Conservation (phyloP, 2,888 invertebrate genomes). For the Shargacucullia verbasci region DNA sequence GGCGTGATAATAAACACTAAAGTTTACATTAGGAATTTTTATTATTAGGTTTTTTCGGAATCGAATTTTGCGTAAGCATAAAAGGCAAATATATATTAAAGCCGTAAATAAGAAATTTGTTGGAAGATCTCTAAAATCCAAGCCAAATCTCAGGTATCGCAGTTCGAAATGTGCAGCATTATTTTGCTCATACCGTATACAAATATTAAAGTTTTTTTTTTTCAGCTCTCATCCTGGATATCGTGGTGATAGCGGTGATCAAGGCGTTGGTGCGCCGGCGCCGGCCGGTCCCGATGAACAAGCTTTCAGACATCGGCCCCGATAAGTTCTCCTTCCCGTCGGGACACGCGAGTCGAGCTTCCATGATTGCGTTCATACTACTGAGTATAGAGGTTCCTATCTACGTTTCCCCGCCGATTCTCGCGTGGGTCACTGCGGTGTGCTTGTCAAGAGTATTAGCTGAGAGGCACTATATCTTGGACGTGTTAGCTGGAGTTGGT, state of each 20-base stretch:
- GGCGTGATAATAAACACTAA: no score
- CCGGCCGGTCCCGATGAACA: constrained; percentile 92
- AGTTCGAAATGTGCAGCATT: no score
- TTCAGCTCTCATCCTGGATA: constrained; percentile 94
- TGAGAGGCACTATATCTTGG: constrained; percentile 96
- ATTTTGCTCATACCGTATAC: no score
- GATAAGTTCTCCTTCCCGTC: constrained; percentile 98
- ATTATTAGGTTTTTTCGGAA: no score
- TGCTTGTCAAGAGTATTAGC: constrained; percentile 94
- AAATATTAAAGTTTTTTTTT: constrained; percentile 62
- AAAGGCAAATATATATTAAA: no score
- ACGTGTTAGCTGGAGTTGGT: constrained; percentile 93
- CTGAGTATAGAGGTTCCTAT: constrained; percentile 86
- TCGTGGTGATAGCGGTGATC: constrained; percentile 92
- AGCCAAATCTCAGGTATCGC: no score
- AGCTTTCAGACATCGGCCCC: constrained; percentile 93
- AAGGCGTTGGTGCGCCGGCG: constrained; percentile 94
- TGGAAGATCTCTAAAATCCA: no score
- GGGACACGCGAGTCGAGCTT: constrained; percentile 96
- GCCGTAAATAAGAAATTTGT: no score
- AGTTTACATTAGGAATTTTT: no score
- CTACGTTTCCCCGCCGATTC: constrained; percentile 90
- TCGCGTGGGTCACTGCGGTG: constrained; percentile 93
- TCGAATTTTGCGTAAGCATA: no score
- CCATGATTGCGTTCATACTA: constrained; percentile 93